phyloP scores from a whole-genome alignment of 2,888 invertebrate genomes.

The Auanema freiburgensis region DNA sequence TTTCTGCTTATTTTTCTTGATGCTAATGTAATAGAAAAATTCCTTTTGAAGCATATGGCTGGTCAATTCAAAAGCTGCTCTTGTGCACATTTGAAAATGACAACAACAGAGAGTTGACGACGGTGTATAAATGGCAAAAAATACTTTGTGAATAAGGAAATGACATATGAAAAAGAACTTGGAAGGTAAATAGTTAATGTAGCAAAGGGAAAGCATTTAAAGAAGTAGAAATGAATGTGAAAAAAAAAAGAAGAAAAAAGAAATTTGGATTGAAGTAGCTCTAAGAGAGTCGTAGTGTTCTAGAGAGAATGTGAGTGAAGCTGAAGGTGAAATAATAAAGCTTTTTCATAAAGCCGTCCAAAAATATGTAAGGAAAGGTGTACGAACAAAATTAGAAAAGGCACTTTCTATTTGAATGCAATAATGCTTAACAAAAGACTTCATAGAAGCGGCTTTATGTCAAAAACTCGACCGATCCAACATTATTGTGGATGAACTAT shows the following conservation, averaged over 20 bases:
- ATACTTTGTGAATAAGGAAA: neutral
- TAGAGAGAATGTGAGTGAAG: neutral
- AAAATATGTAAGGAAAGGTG: too few relatives aligned
- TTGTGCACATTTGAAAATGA: neutral
- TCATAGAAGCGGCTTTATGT: too few relatives aligned
- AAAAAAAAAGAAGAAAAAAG: slow-evolving; percentile 2
- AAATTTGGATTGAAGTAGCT: slow-evolving; percentile 2
- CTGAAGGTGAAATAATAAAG: neutral
- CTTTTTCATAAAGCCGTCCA: too few relatives aligned
- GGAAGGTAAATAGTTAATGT: neutral
- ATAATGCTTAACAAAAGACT: too few relatives aligned
- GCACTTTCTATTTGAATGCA: too few relatives aligned
- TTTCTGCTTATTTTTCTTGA: neutral
- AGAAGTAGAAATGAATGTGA: slow-evolving; percentile 7
- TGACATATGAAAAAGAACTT: slow-evolving; percentile 1
- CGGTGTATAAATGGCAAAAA: slow-evolving; percentile 1
- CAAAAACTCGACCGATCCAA: too few relatives aligned
- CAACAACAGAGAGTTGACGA: neutral
- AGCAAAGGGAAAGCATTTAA: neutral
- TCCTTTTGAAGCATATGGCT: too few relatives aligned
- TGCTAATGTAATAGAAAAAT: neutral
- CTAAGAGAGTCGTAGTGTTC: neutral
- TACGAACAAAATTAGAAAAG: too few relatives aligned
- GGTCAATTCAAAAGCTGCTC: too few relatives aligned
- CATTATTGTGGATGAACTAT: too few relatives aligned